A percentile compares a stretch with the other conserved stretches of the same genome.
Evolutionary conservation across 2,113 vertebrate genomes (phyloP).

Genomic region (Ginglymostoma cirratum): DNA sequence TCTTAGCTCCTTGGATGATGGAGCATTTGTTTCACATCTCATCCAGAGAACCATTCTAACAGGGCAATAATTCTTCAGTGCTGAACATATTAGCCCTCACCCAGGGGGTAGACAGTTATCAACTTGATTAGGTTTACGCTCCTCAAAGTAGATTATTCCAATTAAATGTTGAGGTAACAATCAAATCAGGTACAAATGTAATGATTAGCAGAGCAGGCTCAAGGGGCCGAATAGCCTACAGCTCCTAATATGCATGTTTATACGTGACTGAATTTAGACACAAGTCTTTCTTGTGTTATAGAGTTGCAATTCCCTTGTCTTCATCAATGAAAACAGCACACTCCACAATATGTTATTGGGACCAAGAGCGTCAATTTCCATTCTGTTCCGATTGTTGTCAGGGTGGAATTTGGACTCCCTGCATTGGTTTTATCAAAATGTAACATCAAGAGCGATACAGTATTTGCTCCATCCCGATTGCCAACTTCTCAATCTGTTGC

Average conservation of each 20-base stretch:
- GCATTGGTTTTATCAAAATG: neutral
- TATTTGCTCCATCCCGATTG: neutral
- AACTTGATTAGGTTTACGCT: neutral
- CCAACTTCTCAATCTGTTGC: neutral
- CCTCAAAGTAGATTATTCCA: neutral
- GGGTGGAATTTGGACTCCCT: neutral
- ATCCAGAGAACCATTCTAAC: neutral
- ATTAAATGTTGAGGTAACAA: neutral
- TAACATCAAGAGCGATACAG: neutral
- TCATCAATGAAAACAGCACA: neutral
- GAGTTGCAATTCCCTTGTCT: neutral
- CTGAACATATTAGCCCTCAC: neutral
- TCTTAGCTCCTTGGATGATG: neutral
- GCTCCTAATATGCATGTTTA: too few relatives aligned
- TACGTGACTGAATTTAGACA: neutral
- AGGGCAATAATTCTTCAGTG: neutral
- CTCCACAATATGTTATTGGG: neutral
- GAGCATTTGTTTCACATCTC: neutral
- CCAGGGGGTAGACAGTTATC: neutral
- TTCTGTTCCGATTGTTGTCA: neutral
- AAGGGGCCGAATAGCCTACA: too few relatives aligned
- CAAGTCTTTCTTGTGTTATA: neutral
- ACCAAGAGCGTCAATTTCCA: neutral
- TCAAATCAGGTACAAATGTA: too few relatives aligned
- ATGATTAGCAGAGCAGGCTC: too few relatives aligned